Percentiles rank a stretch among this genome's conserved stretches.
Evolutionary conservation across 2,888 invertebrate species (phyloP).

Genomic region (Drosophila putrida): DNA sequence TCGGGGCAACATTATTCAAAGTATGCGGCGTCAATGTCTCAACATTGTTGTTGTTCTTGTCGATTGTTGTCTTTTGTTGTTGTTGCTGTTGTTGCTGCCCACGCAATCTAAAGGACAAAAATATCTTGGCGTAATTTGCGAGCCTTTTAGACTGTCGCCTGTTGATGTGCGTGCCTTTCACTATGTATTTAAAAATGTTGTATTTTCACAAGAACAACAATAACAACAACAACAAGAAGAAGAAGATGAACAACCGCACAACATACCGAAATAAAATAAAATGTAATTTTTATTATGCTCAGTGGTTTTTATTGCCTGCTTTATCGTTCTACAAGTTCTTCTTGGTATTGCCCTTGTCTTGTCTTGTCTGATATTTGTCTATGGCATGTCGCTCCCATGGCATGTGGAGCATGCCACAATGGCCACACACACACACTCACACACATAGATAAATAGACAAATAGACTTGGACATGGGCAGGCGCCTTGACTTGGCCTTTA

Average conservation of each 20-base stretch:
- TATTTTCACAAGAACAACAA: conserved; percentile 34
- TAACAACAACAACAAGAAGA: conserved; percentile 23
- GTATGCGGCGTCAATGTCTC: conserved; percentile 46
- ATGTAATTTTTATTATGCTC: conserved; percentile 81
- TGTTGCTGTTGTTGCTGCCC: conserved; percentile 43
- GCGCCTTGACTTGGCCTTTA: conserved; percentile 52
- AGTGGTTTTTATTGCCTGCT: conserved; percentile 80
- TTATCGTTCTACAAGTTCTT: conserved; percentile 76
- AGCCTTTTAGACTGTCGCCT: conserved; percentile 33
- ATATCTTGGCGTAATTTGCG: conserved; percentile 70
- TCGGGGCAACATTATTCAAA: conserved; percentile 61
- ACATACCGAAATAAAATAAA: conserved; percentile 74
- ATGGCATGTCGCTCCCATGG: conserved; percentile 58
- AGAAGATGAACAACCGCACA: conserved; percentile 22
- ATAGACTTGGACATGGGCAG: conserved; percentile 59
- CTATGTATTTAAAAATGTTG: conserved; percentile 70
- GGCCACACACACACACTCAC: conserved; percentile 44
- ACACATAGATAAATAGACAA: conserved; percentile 48
- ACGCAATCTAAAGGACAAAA: conserved; percentile 69
- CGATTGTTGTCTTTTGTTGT: not conserved
- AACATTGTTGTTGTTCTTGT: conserved; percentile 22
- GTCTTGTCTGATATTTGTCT: conserved; percentile 79
- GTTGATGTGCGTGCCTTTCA: conserved; percentile 70
- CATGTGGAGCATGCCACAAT: conserved; percentile 63
- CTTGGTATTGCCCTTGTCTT: conserved; percentile 51